Percentiles rank a stretch among this genome's conserved stretches.
Conservation (phyloP, 2,113 vertebrate species). For the Agapornis roseicollis region DNA sequence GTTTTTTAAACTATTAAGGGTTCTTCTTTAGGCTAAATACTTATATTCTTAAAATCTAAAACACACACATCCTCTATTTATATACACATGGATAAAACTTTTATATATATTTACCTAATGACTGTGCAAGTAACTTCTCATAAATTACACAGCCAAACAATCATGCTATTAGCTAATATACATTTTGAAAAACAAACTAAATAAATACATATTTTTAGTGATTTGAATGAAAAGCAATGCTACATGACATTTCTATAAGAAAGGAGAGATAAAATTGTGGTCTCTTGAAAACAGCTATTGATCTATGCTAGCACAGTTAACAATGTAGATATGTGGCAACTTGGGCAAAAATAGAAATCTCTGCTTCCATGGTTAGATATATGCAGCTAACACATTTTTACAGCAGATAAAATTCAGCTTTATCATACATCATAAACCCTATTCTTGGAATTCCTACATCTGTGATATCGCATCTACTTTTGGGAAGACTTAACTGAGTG, state of each 20-base stretch:
- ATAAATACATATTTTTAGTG: background rate
- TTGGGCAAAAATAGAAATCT: background rate
- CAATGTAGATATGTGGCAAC: background rate
- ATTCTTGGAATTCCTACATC: background rate
- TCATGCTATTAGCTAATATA: background rate
- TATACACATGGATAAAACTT: background rate
- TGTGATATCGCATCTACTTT: conserved; percentile 1
- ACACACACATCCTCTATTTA: background rate
- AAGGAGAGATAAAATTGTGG: background rate
- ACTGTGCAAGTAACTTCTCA: background rate
- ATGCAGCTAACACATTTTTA: background rate
- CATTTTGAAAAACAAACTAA: background rate
- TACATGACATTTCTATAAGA: background rate
- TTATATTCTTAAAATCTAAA: background rate
- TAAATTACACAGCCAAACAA: background rate
- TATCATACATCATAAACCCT: background rate
- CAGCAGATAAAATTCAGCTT: background rate
- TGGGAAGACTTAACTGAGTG: background rate
- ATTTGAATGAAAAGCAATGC: background rate
- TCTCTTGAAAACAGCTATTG: background rate
- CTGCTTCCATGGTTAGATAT: background rate
- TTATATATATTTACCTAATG: background rate
- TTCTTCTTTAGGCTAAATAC: background rate
- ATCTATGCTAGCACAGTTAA: background rate
- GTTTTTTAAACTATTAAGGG: background rate